Evolutionary conservation across 2,113 vertebrate genomes (phyloP).

Genomic region (Platichthys flesus): DNA sequence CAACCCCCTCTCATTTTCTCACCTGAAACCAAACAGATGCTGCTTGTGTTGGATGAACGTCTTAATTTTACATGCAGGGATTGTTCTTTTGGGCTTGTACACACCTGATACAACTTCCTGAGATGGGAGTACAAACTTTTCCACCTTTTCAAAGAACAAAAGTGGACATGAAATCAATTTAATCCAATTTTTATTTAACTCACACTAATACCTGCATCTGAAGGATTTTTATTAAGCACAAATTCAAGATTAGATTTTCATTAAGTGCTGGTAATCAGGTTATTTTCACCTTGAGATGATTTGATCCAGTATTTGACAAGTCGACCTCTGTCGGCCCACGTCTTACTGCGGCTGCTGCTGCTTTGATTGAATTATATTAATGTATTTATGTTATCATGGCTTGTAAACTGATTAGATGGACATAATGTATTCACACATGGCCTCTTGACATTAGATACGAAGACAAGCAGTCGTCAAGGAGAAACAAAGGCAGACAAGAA

Average conservation of each 20-base stretch:
- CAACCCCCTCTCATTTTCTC: no score
- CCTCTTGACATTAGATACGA: constrained; percentile 2
- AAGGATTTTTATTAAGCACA: neutral
- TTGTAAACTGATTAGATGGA: constrained; percentile 38
- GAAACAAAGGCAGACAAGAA: neutral
- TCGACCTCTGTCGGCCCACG: constrained; percentile 40
- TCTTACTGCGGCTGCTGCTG: constrained; percentile 27
- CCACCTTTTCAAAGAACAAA: no score
- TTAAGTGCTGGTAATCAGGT: neutral
- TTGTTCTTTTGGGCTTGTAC: no score
- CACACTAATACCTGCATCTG: neutral
- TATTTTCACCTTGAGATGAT: constrained; percentile 28
- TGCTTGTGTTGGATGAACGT: no score
- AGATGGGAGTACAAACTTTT: no score
- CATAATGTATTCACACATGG: constrained; percentile 35
- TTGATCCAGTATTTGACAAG: constrained; percentile 28
- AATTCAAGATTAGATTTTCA: neutral
- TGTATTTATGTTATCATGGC: constrained; percentile 27
- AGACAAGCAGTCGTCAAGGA: constrained; percentile 16
- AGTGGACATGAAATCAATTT: neutral
- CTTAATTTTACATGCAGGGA: no score
- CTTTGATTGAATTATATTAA: constrained; percentile 20
- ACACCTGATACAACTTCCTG: no score
- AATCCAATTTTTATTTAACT: neutral
- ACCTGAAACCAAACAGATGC: no score